These are phyloP conservation scores for Falco biarmicus DNA, from an alignment of 2,797 vertebrate species.

Conservation along the genomic window DNA sequence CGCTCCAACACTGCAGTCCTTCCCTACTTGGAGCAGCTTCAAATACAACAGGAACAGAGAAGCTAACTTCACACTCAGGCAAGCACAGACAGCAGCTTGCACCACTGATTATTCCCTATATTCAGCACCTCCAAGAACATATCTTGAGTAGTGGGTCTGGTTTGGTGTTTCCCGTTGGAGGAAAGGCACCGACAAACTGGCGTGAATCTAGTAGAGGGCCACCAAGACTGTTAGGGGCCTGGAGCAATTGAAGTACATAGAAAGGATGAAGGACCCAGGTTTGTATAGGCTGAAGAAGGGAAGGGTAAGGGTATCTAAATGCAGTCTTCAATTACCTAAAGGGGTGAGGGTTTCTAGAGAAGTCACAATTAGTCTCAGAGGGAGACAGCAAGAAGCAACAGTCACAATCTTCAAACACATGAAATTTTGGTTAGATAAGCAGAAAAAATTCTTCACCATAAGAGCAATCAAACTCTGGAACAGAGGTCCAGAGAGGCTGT, in stretches of 20 bases:
- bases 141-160: neutral
- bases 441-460: neutral
- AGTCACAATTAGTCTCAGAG: neutral
- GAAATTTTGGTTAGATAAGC: neutral
- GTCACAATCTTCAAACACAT: neutral
- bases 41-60: neutral
- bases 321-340: neutral
- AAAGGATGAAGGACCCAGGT: neutral
- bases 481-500: neutral
- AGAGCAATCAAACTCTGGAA: neutral
- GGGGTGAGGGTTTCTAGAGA: neutral
- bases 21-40: neutral
- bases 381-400: neutral
- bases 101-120: neutral
- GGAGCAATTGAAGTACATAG: rapidly evolving
- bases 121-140: neutral
- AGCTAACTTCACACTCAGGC: neutral
- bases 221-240: neutral
- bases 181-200: neutral
- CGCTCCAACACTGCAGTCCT: neutral
- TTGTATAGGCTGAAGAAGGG: neutral
- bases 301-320: neutral
- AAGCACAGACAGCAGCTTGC: neutral
- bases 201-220: neutral
- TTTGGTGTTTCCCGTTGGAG: neutral